Evolutionary conservation across 2,888 invertebrate species (phyloP).

Genomic region (Brachynemurus nebulosus): DNA sequence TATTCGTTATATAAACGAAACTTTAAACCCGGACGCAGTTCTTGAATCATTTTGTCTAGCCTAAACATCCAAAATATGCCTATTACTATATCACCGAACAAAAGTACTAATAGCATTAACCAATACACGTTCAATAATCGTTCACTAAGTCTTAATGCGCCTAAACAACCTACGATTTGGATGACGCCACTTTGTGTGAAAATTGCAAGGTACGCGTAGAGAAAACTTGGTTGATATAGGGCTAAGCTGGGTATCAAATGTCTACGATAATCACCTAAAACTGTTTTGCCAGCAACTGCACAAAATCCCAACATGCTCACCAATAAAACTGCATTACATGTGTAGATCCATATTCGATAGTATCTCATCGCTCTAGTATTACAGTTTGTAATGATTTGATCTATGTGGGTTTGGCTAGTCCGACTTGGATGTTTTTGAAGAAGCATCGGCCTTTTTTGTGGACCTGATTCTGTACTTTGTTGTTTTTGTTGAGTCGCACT

Average conservation of each 20-base stretch:
- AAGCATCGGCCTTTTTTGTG: conserved; percentile 6
- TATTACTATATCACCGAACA: conserved; percentile 71
- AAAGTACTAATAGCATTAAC: conserved; percentile 60
- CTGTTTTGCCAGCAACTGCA: conserved; percentile 57
- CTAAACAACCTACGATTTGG: conserved; percentile 67
- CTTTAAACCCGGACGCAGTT: conserved; percentile 49
- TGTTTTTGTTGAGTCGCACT: background rate
- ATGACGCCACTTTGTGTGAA: conserved; percentile 51
- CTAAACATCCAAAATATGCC: conserved; percentile 77
- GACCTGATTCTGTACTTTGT: background rate
- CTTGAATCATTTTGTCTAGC: conserved; percentile 60
- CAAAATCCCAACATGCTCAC: conserved; percentile 66
- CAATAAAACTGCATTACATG: conserved; percentile 78
- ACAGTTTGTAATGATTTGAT: conserved; percentile 9
- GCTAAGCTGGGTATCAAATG: conserved; percentile 58
- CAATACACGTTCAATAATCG: conserved; percentile 72
- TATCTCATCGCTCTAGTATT: conserved; percentile 47
- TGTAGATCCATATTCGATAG: conserved; percentile 85
- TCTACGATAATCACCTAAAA: conserved; percentile 54
- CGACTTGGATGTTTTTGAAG: conserved; percentile 7
- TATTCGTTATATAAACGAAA: conserved; percentile 50
- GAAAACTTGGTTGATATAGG: conserved; percentile 65
- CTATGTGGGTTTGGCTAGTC: conserved; percentile 7
- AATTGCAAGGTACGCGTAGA: conserved; percentile 73
- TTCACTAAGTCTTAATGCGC: conserved; percentile 66